Evolutionary conservation across 2,888 invertebrate species (phyloP).

Genomic region (Mermis nigrescens): DNA sequence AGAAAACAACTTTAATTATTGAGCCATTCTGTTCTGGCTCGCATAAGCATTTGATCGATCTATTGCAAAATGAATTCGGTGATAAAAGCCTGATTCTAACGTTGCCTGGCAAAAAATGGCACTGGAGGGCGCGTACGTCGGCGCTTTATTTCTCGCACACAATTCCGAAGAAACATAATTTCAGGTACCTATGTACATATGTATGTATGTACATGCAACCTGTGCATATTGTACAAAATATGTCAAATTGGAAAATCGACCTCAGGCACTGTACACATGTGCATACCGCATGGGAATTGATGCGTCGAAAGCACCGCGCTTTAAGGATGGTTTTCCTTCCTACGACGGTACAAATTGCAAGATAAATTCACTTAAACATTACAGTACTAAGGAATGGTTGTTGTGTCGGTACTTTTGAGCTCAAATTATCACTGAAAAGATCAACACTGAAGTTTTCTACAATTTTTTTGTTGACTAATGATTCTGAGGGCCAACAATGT

Average conservation of each 20-base stretch:
- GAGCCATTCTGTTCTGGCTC: conserved; percentile 56
- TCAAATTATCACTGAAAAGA: too few species aligned
- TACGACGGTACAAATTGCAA: not conserved
- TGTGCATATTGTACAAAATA: too few species aligned
- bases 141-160: conserved; percentile 45
- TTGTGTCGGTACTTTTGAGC: too few species aligned
- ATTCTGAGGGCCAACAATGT: too few species aligned
- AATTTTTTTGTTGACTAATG: too few species aligned
- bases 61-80: conserved; percentile 24
- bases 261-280: too few species aligned
- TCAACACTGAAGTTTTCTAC: too few species aligned
- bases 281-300: too few species aligned
- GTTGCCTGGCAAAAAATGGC: conserved; percentile 43
- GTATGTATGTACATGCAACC: too few species aligned
- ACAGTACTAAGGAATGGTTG: not conserved
- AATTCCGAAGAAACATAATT: conserved; percentile 37
- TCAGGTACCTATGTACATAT: too few species aligned
- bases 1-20: conserved; percentile 41
- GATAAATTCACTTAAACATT: not conserved
- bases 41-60: conserved; percentile 48
- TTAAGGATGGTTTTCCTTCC: not conserved
- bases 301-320: too few species aligned
- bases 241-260: too few species aligned
- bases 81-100: not conserved
- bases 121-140: conserved; percentile 51